Evolutionary conservation across 2,888 invertebrate genomes (phyloP), one percentile per base, ranked within the genome.

Genomic region (Tuta absoluta): DNA sequence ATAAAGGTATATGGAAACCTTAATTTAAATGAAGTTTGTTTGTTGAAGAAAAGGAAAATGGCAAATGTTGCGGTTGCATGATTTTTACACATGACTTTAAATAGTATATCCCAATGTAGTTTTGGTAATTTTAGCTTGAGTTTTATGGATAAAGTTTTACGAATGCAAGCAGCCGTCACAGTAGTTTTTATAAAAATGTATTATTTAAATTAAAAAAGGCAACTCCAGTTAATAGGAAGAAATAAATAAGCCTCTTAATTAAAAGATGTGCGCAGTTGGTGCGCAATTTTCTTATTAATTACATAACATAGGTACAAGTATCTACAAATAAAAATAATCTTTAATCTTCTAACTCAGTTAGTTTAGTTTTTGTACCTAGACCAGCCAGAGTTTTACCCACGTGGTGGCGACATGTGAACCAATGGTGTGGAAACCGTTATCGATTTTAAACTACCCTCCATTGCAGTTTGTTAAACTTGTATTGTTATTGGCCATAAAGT

Each of bases 371-470:
- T 11, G 8, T 17, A 4, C 24, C 8, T 33, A 56, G 56, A 5
- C 56, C 17, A 10, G 56, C 56, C n/a, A 14, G 1, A 58, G 58
- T 21, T 11, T 19, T 37, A 10, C n/a, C 5, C 5, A 58, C 38
- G 17, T 38, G 73, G 67, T 71, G 37, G 8, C 48, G 17, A 81
- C 75, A 75, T 79, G 76, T 75, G 73, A 82, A 78, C 79, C 81
- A 80, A 86, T 84, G 84, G 81, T 67, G 80, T 72, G 78, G 82
- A 83, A 83, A 83, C 78, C 67, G 75, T 80, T 84, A 84, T 85
- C 80, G 84, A 86, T 84, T 82, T 79, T 74, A 80, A 82, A 81
- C 79, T 80, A 82, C 80, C 78, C 76, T 78, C 76, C 76, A 78
- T 77, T 79, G 79, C 79, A 81, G 75, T 82, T 82, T 82, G 82